Percentiles rank a stretch among this genome's conserved stretches.
These are phyloP conservation scores for Clitarchus hookeri DNA, from an alignment of 2,888 invertebrate genomes.

Conservation along the genomic window DNA sequence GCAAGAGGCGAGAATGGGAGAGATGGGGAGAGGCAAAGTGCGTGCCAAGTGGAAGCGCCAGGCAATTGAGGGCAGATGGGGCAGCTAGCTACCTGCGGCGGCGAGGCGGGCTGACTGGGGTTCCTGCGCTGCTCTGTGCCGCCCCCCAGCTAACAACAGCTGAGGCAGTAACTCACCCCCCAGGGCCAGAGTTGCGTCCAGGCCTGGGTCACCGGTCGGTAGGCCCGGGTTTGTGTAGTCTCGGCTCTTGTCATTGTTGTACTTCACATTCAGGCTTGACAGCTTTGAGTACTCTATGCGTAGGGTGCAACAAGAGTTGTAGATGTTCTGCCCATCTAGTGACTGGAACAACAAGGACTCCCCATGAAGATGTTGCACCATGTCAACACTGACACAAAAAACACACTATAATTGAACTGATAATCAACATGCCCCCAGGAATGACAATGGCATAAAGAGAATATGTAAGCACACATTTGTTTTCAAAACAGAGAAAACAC, in stretches of 20 bases:
- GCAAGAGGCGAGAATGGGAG: too few relatives aligned
- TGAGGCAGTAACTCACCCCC: constrained; percentile 63
- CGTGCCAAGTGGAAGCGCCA: neutral
- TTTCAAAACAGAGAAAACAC: too few relatives aligned
- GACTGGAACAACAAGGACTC: constrained; percentile 61
- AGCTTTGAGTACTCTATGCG: constrained; percentile 99
- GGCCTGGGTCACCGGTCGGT: constrained; percentile 86
- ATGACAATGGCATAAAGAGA: too few relatives aligned
- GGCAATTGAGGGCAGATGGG: neutral
- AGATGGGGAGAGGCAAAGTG: neutral
- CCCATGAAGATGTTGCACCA: neutral
- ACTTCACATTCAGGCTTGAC: constrained; percentile 97
- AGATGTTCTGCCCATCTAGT: constrained; percentile 98
- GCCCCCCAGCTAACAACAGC: constrained; percentile 55
- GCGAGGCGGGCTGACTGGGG: constrained; percentile 35
- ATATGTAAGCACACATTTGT: too few relatives aligned
- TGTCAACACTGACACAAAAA: too few relatives aligned
- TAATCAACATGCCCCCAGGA: too few relatives aligned
- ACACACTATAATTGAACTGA: too few relatives aligned
- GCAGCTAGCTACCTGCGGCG: constrained; percentile 37
- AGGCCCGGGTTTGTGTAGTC: constrained; percentile 99
- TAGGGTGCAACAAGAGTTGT: constrained; percentile 98
- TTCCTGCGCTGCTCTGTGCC: constrained; percentile 38
- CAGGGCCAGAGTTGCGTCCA: constrained; percentile 61
- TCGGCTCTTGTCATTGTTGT: constrained; percentile 99